These are phyloP conservation scores for Enteromius unitaeniatus DNA, from an alignment of 2,797 vertebrate genomes.

Conservation along the genomic window DNA sequence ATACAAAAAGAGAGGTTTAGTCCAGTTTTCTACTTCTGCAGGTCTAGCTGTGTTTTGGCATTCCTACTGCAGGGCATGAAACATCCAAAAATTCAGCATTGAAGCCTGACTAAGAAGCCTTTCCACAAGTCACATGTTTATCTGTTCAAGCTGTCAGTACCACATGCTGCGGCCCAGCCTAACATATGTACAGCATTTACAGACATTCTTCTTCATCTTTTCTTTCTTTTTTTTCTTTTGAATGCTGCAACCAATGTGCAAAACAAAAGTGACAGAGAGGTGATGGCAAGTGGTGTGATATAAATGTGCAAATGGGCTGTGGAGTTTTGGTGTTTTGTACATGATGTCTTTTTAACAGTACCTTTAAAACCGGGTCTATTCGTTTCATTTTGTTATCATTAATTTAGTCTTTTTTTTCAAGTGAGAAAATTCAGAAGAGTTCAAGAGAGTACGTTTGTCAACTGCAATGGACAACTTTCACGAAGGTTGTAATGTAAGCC, in stretches of 20 bases:
- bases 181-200: constrained; percentile 50
- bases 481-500: neutral
- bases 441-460: neutral
- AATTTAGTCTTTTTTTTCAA: neutral
- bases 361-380: neutral
- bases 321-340: neutral
- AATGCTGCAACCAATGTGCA: constrained; percentile 19
- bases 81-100: constrained; percentile 50
- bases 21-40: constrained; percentile 1
- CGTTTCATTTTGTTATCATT: neutral
- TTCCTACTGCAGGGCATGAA: constrained; percentile 49
- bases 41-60: constrained; percentile 38
- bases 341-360: neutral
- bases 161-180: constrained; percentile 42
- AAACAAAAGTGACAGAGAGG: constrained; percentile 13
- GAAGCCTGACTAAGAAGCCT: constrained; percentile 55
- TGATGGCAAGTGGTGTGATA: constrained; percentile 14
- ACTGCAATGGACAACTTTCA: neutral
- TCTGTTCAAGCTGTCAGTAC: constrained; percentile 44
- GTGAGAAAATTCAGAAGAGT: too few relatives aligned
- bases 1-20: neutral
- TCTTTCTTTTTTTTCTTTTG: neutral
- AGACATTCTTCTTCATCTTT: constrained; percentile 18
- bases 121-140: constrained; percentile 43
- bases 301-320: constrained; percentile 4